Conservation (phyloP, 92 coral and sea anemone genomes). For the Porites rus region DNA sequence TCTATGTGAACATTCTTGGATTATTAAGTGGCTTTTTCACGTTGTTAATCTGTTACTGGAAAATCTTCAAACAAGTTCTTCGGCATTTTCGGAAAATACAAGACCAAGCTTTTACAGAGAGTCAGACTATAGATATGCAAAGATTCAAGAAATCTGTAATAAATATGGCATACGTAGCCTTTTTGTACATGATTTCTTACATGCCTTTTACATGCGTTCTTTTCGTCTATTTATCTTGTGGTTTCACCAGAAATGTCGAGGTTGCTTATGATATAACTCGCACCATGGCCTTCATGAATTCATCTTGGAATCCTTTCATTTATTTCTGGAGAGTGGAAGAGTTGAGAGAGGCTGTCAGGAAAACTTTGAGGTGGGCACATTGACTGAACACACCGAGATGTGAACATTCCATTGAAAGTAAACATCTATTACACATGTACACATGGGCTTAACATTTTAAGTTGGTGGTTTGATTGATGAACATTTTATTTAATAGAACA, state of each 20-base stretch:
- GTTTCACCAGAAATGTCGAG: constrained; percentile 39
- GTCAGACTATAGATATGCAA: constrained; percentile 26
- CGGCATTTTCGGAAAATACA: constrained; percentile 54
- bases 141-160: constrained; percentile 52
- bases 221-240: constrained; percentile 41
- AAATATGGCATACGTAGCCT: constrained; percentile 63
- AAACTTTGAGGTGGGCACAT: background rate
- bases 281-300: constrained; percentile 56
- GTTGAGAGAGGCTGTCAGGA: constrained; percentile 50
- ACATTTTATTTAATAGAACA: too few relatives aligned
- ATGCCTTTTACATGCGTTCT: constrained; percentile 62
- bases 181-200: constrained; percentile 58
- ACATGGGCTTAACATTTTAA: too few relatives aligned
- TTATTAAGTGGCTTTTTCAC: constrained; percentile 21
- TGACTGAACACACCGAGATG: too few relatives aligned
- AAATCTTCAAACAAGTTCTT: constrained; percentile 55
- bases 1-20: constrained; percentile 51
- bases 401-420: too few relatives aligned
- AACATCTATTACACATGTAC: too few relatives aligned
- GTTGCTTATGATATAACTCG: constrained; percentile 66
- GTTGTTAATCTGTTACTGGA: constrained; percentile 46
- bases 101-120: background rate
- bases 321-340: constrained; percentile 74
- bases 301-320: constrained; percentile 60
- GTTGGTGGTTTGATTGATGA: too few relatives aligned